Base-by-base conservation (phyloP, 2,113 vertebrate species). In the Vulpes lagopus region DNA sequence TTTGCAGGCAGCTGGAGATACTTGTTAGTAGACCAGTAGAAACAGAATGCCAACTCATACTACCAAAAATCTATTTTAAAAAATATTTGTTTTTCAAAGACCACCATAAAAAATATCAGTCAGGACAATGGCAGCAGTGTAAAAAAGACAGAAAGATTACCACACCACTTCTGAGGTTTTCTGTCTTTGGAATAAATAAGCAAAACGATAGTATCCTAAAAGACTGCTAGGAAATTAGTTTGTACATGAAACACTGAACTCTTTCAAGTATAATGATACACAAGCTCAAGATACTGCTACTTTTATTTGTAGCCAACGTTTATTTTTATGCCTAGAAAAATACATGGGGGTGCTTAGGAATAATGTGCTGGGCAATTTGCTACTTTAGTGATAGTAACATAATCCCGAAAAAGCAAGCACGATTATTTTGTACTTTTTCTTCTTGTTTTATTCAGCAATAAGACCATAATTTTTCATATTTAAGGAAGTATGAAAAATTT, bases 391-490 rank as follows among this genome's bases (percentile, higher is more conserved):
- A 95, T 91, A 97, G 94, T 96, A 97, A 97, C 81, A 92, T 95
- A 97, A 96, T 97, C 93, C 94, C 32, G 69, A 96, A 97, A 98
- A 97, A 98, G 97, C 97, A 98, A 98, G 98, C 98, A 94, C 91
- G 12, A 89, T 94, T 97, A 97, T 97, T 98, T 94, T 98, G 97
- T 99, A 99, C 98, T 98, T 97, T 89, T 97, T 43, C 43, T 98
- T 98, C 99, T 96, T 89, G 98, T 99, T 99, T 99, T 99, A 99
- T 99, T 99, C 98, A 99, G 99, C 99, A 99, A 99, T 99, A 99
- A 99, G 99, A 99, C 99, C 99, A 99, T 98, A 99, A 99, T 99
- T 99, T 99, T 99, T 99, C 99, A 99, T 99, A 99, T 99, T 99
- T 99, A 99, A 99, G 98, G 99, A 99, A 98, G 96, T 99, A 99